Conservation (phyloP, 2,888 invertebrate species). For the Branchellion lobata region DNA sequence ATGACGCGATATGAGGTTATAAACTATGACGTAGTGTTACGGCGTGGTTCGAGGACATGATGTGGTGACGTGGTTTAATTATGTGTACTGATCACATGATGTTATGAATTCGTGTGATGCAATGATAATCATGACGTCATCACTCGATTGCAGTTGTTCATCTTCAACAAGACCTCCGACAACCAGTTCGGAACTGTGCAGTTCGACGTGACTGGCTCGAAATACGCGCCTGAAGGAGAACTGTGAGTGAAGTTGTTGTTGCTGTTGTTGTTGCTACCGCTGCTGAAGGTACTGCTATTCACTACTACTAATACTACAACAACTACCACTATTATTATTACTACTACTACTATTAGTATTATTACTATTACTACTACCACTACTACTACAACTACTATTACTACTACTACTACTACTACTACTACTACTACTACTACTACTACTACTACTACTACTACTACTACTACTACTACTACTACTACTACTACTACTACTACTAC, state of each 20-base stretch:
- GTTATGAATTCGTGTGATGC: too few relatives aligned
- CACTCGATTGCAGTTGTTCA: conserved; percentile 85
- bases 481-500: conserved; percentile 39
- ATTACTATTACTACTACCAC: too few relatives aligned
- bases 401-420: conserved; percentile 24
- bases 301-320: too few relatives aligned
- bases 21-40: background rate
- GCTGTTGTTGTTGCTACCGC: too few relatives aligned
- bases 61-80: too few relatives aligned
- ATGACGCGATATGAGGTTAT: background rate
- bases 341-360: too few relatives aligned
- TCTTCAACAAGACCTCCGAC: conserved; percentile 88
- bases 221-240: conserved; percentile 97
- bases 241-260: conserved; percentile 64
- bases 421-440: conserved; percentile 32
- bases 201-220: conserved; percentile 97
- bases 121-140: too few relatives aligned
- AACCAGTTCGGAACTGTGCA: conserved; percentile 87
- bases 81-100: too few relatives aligned
- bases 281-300: too few relatives aligned
- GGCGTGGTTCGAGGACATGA: too few relatives aligned
- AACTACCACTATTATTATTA: too few relatives aligned
- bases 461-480: conserved; percentile 40
- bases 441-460: conserved; percentile 40
- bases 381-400: conserved; percentile 1